A percentile compares a stretch with the other conserved stretches of the same genome.
These are phyloP conservation scores for Lycopodina hypogea DNA, from an alignment of 37 sponge, comb jelly and placozoan genomes.

Conservation along the genomic window DNA sequence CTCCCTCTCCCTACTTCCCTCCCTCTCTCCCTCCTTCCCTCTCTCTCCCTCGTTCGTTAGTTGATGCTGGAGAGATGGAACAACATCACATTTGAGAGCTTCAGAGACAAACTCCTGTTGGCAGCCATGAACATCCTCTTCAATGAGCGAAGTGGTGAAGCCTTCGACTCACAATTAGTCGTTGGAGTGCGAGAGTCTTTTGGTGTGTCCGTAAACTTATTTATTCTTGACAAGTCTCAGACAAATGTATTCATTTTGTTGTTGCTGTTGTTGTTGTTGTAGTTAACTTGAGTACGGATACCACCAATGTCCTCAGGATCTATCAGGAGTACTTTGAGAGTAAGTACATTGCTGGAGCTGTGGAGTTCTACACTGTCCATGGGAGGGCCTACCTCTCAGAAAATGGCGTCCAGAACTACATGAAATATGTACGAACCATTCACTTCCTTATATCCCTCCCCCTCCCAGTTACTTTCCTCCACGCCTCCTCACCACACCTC, in stretches of 20 bases:
- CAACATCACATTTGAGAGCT: constrained; percentile 62
- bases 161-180: constrained; percentile 81
- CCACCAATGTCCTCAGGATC: constrained; percentile 65
- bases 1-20: too few relatives aligned
- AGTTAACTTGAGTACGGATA: constrained; percentile 83
- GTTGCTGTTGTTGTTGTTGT: not conserved
- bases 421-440: constrained; percentile 76
- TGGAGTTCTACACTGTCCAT: constrained; percentile 63
- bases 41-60: constrained; percentile 26
- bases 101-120: constrained; percentile 57
- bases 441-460: too few relatives aligned
- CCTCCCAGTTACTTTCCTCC: not conserved
- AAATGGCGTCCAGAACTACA: constrained; percentile 86
- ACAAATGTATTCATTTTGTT: not conserved
- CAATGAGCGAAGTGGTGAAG: constrained; percentile 81
- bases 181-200: constrained; percentile 87
- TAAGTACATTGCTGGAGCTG: constrained; percentile 61
- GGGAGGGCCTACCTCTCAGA: constrained; percentile 64
- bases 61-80: constrained; percentile 89
- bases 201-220: constrained; percentile 43
- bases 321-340: constrained; percentile 87
- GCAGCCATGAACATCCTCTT: constrained; percentile 81
- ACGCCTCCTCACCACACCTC: not conserved
- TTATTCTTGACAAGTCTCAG: not conserved
- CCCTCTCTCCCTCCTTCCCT: not conserved